Conservation (phyloP, 1,140 invertebrate species). For the Micrasema longulum region DNA sequence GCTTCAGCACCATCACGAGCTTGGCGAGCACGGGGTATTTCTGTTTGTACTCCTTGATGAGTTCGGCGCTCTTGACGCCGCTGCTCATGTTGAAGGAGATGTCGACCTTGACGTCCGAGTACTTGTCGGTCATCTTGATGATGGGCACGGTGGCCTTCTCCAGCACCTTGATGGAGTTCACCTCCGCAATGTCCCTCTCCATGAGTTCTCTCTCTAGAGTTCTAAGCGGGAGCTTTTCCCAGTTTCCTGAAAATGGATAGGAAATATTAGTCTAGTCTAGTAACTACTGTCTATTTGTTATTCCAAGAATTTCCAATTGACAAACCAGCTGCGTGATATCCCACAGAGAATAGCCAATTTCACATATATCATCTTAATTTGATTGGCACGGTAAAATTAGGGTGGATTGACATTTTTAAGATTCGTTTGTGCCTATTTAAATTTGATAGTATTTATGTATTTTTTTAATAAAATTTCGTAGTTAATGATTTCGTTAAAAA, state of each 20-base stretch:
- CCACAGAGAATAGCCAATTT: no score
- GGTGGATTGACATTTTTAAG: no score
- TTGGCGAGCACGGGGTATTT: slow-evolving; percentile 90
- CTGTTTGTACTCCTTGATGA: slow-evolving; percentile 88
- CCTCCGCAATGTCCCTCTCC: slow-evolving; percentile 88
- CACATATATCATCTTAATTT: no score
- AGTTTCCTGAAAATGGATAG: slow-evolving; percentile 80
- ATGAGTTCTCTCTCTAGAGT: slow-evolving; percentile 91
- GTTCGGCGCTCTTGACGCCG: slow-evolving; percentile 93
- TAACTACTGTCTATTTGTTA: no score
- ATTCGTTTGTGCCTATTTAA: no score
- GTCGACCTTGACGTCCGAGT: slow-evolving; percentile 94
- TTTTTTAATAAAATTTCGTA: no score
- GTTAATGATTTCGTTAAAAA: no score
- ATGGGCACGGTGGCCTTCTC: slow-evolving; percentile 98
- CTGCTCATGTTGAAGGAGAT: slow-evolving; percentile 99
- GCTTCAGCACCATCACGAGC: slow-evolving; percentile 96
- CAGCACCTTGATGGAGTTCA: slow-evolving; percentile 91
- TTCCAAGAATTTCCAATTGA: no score
- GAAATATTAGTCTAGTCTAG: no score
- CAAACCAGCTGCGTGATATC: no score
- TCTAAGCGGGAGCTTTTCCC: slow-evolving; percentile 90
- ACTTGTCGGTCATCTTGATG: slow-evolving; percentile 95
- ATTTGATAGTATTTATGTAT: no score
- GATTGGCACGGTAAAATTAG: no score